phyloP scores from a whole-genome alignment of 2,888 invertebrate genomes.

The Melitaea athalia region DNA sequence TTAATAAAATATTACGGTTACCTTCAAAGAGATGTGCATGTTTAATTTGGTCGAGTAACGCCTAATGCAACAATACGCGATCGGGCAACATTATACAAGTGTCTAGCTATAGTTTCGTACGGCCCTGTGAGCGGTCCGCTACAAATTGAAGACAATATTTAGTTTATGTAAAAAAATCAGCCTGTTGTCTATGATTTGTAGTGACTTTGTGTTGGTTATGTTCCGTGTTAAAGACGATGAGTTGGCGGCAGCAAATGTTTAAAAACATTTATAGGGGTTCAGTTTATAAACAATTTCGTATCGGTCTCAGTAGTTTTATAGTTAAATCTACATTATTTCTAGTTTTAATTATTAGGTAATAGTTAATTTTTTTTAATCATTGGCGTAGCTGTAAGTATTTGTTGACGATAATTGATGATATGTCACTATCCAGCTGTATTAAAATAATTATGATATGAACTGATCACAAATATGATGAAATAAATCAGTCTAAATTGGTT shows the following conservation, averaged over 20 bases:
- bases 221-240: constrained; percentile 1
- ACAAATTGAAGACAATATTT: neutral
- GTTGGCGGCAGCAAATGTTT: constrained; percentile 38
- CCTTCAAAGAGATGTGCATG: too few species aligned
- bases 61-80: too few species aligned
- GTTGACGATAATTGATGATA: neutral
- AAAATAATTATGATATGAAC: neutral
- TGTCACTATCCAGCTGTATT: neutral
- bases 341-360: constrained; percentile 12
- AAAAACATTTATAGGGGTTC: constrained; percentile 20
- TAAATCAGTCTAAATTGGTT: constrained; percentile 1
- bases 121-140: neutral
- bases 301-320: constrained; percentile 31
- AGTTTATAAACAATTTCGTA: constrained; percentile 30
- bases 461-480: constrained; percentile 8
- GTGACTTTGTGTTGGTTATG: constrained; percentile 17
- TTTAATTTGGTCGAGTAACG: too few species aligned
- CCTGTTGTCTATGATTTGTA: constrained; percentile 19
- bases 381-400: neutral
- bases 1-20: too few species aligned
- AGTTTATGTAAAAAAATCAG: neutral
- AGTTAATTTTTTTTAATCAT: neutral
- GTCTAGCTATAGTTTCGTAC: neutral
- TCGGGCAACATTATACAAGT: too few species aligned
- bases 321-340: constrained; percentile 7